Evolutionary conservation across 2,888 invertebrate genomes (phyloP).

Genomic region (Acleris sparsana): DNA sequence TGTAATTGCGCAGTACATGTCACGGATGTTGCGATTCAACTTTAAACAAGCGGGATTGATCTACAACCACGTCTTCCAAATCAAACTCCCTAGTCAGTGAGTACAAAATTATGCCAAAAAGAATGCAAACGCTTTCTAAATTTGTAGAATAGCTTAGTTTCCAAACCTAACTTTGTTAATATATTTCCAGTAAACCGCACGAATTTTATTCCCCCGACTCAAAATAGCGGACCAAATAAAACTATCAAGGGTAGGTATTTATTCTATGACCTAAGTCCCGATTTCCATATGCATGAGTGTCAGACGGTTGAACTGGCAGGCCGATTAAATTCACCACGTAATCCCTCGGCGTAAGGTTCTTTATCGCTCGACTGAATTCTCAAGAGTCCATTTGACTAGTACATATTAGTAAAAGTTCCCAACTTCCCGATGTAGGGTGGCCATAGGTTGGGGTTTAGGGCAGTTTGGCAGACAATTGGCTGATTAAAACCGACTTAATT

Average conservation of each 20-base stretch:
- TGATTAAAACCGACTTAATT: slow-evolving; percentile 32
- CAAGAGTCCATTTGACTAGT: slow-evolving; percentile 82
- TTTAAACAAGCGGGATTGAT: too few species aligned
- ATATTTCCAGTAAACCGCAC: slow-evolving; percentile 24
- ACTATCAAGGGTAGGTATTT: slow-evolving; percentile 54
- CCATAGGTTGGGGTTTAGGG: slow-evolving; percentile 48
- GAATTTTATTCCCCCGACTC: slow-evolving; percentile 19
- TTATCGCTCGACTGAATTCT: slow-evolving; percentile 62
- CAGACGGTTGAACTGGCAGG: slow-evolving; percentile 55
- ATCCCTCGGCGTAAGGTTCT: slow-evolving; percentile 53
- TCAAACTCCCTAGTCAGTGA: too few species aligned
- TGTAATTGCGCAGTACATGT: too few species aligned
- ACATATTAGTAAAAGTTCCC: slow-evolving; percentile 81
- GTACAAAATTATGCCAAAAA: background rate
- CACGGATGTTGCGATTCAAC: too few species aligned
- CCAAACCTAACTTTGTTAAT: slow-evolving; percentile 24
- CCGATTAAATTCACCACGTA: slow-evolving; percentile 57
- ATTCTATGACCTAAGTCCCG: slow-evolving; percentile 74
- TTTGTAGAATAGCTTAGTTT: background rate
- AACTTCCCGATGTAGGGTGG: slow-evolving; percentile 59
- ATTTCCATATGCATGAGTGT: slow-evolving; percentile 81
- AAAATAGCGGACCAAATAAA: slow-evolving; percentile 45
- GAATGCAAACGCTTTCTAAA: slow-evolving; percentile 1
- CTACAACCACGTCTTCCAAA: too few species aligned
- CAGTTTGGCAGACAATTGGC: slow-evolving; percentile 33